phyloP scores from a whole-genome alignment of 2,797 vertebrate genomes.

The Sebastes steindachneri region DNA sequence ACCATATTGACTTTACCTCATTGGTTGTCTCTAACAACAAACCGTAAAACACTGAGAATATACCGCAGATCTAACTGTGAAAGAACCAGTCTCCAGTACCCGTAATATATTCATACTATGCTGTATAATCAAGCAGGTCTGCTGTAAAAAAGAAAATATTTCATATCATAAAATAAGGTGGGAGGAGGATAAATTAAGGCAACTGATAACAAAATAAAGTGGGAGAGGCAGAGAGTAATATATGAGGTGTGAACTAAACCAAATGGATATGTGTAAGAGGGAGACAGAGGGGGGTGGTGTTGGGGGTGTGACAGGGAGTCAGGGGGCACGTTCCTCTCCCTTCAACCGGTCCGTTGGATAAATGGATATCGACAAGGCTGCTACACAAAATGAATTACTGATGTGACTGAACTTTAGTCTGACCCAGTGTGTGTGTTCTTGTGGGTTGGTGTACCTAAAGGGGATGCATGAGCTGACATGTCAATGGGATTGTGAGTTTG shows the following conservation, averaged over 20 bases:
- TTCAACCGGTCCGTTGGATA: constrained; percentile 53
- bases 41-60: not conserved
- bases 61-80: not conserved
- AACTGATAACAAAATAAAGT: not conserved
- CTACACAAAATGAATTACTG: constrained; percentile 69
- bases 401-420: constrained; percentile 71
- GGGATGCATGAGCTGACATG: constrained; percentile 17
- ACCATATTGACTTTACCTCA: not conserved
- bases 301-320: constrained; percentile 6
- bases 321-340: constrained; percentile 19
- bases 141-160: not conserved
- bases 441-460: constrained; percentile 6
- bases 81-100: not conserved
- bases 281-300: not conserved
- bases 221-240: not conserved
- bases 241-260: not conserved
- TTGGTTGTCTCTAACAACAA: not conserved
- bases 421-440: constrained; percentile 12
- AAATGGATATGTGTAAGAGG: not conserved
- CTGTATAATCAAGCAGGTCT: not conserved
- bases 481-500: not conserved
- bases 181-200: not conserved
- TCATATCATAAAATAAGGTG: not conserved
- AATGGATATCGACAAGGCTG: constrained; percentile 75
- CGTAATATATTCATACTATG: not conserved